Conservation (phyloP, 2,797 vertebrate genomes). For the Hemitrygon akajei region DNA sequence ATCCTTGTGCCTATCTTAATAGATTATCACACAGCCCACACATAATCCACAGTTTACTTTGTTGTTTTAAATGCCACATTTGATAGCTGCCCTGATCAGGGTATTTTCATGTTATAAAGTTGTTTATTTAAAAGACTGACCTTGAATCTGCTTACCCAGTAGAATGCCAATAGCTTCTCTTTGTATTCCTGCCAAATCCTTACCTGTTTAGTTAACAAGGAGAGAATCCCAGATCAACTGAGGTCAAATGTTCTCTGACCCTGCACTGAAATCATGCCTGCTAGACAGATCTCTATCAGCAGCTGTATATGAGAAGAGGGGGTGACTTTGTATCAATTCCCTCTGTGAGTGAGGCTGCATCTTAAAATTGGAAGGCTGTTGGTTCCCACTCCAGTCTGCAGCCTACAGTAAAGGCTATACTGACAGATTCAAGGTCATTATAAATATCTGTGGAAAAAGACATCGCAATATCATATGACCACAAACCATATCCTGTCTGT, state of each 20-base stretch:
- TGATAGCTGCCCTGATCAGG: background rate
- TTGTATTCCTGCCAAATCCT: background rate
- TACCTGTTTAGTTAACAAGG: conserved; percentile 8
- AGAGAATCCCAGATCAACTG: conserved; percentile 7
- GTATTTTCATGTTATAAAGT: background rate
- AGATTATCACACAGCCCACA: too few species aligned
- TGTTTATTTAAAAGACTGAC: background rate
- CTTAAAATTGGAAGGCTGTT: background rate
- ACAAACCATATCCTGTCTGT: background rate
- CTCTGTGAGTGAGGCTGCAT: background rate
- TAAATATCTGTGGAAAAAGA: background rate
- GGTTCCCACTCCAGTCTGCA: background rate
- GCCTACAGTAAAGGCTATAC: background rate
- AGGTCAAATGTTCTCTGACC: background rate
- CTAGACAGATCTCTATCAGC: background rate
- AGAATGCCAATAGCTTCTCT: background rate
- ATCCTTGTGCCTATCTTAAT: too few species aligned
- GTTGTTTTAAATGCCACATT: background rate
- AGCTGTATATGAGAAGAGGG: background rate
- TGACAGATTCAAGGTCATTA: background rate
- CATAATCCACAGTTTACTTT: background rate
- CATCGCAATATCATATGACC: background rate
- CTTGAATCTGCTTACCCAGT: background rate
- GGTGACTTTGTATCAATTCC: background rate
- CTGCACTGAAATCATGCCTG: background rate